Base-by-base conservation (phyloP, 1,140 invertebrate genomes). In the Carposina sasakii region DNA sequence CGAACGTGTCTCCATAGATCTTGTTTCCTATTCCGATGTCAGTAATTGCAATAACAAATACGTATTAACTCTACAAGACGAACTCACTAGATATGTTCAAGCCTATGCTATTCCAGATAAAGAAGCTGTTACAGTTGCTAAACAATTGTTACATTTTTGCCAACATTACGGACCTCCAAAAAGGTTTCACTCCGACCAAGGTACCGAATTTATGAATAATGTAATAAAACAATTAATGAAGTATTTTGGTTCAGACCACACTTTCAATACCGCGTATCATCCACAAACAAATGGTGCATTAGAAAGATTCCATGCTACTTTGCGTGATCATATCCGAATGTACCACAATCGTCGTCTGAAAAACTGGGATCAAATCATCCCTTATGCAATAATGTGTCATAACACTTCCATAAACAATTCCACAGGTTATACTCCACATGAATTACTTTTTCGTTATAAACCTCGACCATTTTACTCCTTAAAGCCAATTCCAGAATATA, bases 281-380 rank as follows among this genome's bases (percentile, higher is more conserved):
- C 76, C 75, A 16, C 63, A 81, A 60, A 72, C 63, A 2, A 54
- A 39, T 34, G 64, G 66, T 2, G 6, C 67, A 4, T 34, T 81
- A 4, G 78, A 83, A 66, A 47, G 73, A 37, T 73, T 74, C 23
- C 76, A 86, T 52, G 63, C 60, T 9, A 74, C 73, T 1, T 44
- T 85, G n/a, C 58, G 65, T 30, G 71, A 78, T 34, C 76, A 79
- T 33, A 63, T 85, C 0, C 70, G 71, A 34, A 70, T 76, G 51
- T 87, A 77, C 52, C 51, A 75, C 5, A 64, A 57, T 13, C n/a
- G 54, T 8, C 49, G 67, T 19, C 66, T 63, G 9, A 57, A 26
- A 8, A 67, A 87, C 49, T 88, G 86, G 86, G 83, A 87, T 36
- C 41, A 69, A 41, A 79, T 67, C 6, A 46, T 86, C 1, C 64